Evolutionary conservation across 37 sponge, comb jelly and placozoan genomes (phyloP), one percentile per base, ranked within the genome.

Genomic region (Halisarca cf. caerulea): DNA sequence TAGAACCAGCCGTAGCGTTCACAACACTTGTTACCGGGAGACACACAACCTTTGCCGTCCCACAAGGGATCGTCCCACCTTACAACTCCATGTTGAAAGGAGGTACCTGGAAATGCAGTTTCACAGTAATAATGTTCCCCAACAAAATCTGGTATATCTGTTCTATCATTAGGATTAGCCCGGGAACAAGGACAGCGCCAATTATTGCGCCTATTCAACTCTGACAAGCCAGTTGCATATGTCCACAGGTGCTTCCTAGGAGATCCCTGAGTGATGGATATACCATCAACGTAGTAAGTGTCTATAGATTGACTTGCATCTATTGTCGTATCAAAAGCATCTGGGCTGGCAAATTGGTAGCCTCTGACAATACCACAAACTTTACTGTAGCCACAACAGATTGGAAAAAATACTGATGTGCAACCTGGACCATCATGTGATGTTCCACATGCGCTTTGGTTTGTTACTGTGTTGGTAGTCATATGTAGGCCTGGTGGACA

Each of bases 1-100:
- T 20, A 62, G 15, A 62, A 62, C 64, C 64, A 62, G n/a, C 64
- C 64, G 15, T 62, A 62, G 15, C 30, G 25, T 11, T 47, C 51
- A 62, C 64, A 62, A 15, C 64, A 62, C 30, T 15, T n/a, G 15
- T 62, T 62, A 28, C 30, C 30, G 5, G 64, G 25, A n/a, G n/a
- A n/a, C 18, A 28, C 6, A 23, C 64, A 62, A 62, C n/a, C n/a
- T 23, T 62, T 8, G 15, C 64, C 64, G n/a, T 62, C 64, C 64
- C 64, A 62, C n/a, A 62, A 62, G 15, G 64, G 64, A 62, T 62
- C 64, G 6, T 62, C 30, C 64, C 64, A 62, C n/a, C n/a, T n/a
- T 11, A 47, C 51, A 14, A 47, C 11, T 47, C 6, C 11, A 11
- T 6, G 9, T 47, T 11, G 9, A 14, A 11, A 14, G 15, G 5